Percentiles rank a stretch among this genome's conserved stretches.
Evolutionary conservation across 2,113 vertebrate species (phyloP).

Genomic region (Emydocephalus ijimae): DNA sequence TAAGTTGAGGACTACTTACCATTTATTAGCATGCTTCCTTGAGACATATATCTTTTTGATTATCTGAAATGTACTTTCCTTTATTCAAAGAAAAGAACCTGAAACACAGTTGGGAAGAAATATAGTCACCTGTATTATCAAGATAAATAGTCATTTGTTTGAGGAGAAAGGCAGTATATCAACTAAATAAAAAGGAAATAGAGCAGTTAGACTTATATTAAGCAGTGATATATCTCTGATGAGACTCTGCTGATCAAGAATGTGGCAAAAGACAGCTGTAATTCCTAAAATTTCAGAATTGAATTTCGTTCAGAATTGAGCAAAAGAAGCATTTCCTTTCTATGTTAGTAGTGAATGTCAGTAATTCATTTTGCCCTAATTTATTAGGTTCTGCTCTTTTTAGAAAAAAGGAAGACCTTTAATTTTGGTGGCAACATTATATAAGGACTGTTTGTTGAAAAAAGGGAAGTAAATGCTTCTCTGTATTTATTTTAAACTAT

Average conservation of each 20-base stretch:
- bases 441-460: background rate
- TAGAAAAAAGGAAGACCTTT: background rate
- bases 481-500: conserved; percentile 3
- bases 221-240: background rate
- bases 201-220: background rate
- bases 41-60: background rate
- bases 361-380: background rate
- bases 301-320: background rate
- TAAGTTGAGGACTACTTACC: background rate
- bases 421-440: background rate
- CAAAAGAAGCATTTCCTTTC: background rate
- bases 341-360: background rate
- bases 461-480: background rate
- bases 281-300: background rate
- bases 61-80: background rate
- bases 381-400: background rate
- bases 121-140: background rate
- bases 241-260: background rate
- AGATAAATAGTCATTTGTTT: background rate
- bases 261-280: background rate
- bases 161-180: background rate
- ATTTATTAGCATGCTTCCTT: background rate
- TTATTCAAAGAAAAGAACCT: background rate
- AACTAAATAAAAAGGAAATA: background rate
- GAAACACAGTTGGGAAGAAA: background rate